A percentile compares a stretch with the other conserved stretches of the same genome.
These are phyloP conservation scores for Xyrichtys novacula DNA, from an alignment of 2,797 vertebrate species.

Conservation along the genomic window DNA sequence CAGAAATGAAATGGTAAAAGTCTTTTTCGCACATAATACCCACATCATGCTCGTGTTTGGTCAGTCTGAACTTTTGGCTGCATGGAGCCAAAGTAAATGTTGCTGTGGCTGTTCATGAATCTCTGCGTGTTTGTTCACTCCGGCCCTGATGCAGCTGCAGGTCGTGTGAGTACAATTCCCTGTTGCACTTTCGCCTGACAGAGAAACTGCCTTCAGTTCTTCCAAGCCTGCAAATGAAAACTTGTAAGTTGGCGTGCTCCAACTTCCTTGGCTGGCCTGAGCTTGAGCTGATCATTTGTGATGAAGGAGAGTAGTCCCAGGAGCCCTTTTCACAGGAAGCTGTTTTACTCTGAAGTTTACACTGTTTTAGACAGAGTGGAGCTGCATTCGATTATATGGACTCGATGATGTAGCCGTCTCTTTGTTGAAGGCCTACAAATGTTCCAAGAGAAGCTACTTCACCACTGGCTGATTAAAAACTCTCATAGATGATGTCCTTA, in stretches of 20 bases:
- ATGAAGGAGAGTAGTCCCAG: slow-evolving; percentile 36
- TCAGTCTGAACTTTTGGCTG: slow-evolving; percentile 12
- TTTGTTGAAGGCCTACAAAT: not conserved
- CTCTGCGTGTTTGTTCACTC: slow-evolving; percentile 36
- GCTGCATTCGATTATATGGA: slow-evolving; percentile 16
- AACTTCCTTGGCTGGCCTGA: slow-evolving; percentile 33
- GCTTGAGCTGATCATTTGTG: slow-evolving; percentile 43
- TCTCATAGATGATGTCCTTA: not conserved
- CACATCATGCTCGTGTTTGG: slow-evolving; percentile 11
- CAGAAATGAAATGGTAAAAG: slow-evolving; percentile 15
- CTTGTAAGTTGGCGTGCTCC: slow-evolving; percentile 43
- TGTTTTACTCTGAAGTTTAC: slow-evolving; percentile 28
- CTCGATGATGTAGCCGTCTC: slow-evolving; percentile 16
- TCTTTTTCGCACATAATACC: slow-evolving; percentile 37
- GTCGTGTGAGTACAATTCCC: slow-evolving; percentile 43
- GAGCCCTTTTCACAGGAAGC: slow-evolving; percentile 25
- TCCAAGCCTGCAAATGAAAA: slow-evolving; percentile 47
- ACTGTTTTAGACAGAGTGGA: slow-evolving; percentile 4
- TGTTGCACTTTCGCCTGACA: slow-evolving; percentile 42
- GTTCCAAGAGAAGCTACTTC: slow-evolving; percentile 15
- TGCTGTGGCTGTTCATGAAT: slow-evolving; percentile 32
- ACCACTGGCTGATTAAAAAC: slow-evolving; percentile 6
- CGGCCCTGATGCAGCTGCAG: slow-evolving; percentile 35
- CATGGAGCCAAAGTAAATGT: slow-evolving; percentile 33
- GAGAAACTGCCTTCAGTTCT: slow-evolving; percentile 52